A percentile compares a stretch with the other conserved stretches of the same genome.
phyloP scores from a whole-genome alignment of 2,888 invertebrate genomes.

The Stictocephala bisonia region DNA sequence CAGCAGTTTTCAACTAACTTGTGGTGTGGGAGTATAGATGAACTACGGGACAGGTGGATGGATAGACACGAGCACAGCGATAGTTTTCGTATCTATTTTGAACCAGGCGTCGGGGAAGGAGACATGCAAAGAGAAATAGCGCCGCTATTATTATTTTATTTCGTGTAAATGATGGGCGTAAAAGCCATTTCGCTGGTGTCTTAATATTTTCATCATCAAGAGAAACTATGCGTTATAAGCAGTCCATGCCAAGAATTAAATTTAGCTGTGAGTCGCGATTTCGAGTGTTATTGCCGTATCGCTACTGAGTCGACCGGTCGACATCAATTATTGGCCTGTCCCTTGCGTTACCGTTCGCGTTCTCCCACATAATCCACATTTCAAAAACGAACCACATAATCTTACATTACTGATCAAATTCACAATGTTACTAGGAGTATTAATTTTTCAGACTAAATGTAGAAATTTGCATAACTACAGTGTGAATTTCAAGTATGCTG shows the following conservation, averaged over 20 bases:
- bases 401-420: no score
- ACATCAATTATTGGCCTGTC: slow-evolving; percentile 28
- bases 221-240: slow-evolving; percentile 49
- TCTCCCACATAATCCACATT: background rate
- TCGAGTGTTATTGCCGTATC: slow-evolving; percentile 43
- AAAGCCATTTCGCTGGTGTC: slow-evolving; percentile 47
- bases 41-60: no score
- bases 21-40: no score
- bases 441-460: no score
- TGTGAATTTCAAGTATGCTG: no score
- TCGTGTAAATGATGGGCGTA: slow-evolving; percentile 46
- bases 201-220: slow-evolving; percentile 49
- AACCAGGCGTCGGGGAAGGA: background rate
- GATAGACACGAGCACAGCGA: slow-evolving; percentile 50
- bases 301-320: background rate
- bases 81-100: slow-evolving; percentile 23
- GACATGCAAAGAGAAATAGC: slow-evolving; percentile 27
- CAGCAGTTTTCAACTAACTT: no score
- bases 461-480: no score
- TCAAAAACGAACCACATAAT: no score
- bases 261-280: slow-evolving; percentile 46
- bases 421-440: no score
- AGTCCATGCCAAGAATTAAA: slow-evolving; percentile 47
- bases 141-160: slow-evolving; percentile 46
- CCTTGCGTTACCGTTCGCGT: background rate